Percentiles rank a stretch among this genome's conserved stretches.
phyloP scores from a whole-genome alignment of 2,797 vertebrate genomes.

The Myotis vivesi region DNA sequence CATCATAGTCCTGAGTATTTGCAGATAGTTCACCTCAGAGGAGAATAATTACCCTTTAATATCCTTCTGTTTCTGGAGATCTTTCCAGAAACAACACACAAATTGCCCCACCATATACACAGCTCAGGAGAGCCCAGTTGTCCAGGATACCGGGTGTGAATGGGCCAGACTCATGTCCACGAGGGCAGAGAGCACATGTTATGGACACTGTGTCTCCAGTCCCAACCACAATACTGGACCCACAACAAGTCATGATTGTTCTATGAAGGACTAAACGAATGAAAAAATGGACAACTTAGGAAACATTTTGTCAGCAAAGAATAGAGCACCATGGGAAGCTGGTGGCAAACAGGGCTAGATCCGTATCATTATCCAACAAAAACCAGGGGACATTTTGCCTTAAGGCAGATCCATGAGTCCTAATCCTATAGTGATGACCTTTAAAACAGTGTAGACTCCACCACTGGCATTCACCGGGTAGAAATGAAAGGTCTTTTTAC shows the following conservation, averaged over 20 bases:
- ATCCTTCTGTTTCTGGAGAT: neutral
- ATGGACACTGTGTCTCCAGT: neutral
- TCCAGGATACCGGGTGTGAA: neutral
- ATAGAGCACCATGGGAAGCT: neutral
- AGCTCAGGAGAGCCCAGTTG: neutral
- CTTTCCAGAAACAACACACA: neutral
- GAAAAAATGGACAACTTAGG: neutral
- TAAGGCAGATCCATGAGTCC: neutral
- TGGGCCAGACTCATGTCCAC: neutral
- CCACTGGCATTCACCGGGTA: neutral
- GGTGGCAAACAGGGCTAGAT: neutral
- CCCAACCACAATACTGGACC: neutral
- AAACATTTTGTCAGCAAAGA: conserved; percentile 13
- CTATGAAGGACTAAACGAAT: neutral
- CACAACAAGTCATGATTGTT: neutral
- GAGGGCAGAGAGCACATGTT: neutral
- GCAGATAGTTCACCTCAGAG: neutral
- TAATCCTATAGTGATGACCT: neutral
- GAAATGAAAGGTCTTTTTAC: conserved; percentile 43
- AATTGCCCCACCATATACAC: neutral
- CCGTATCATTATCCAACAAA: neutral
- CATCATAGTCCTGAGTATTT: neutral
- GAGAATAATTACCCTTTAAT: neutral
- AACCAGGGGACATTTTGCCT: neutral
- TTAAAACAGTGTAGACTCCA: neutral